Base-by-base conservation (phyloP, 2,113 vertebrate species). In the Labeo rohita region DNA sequence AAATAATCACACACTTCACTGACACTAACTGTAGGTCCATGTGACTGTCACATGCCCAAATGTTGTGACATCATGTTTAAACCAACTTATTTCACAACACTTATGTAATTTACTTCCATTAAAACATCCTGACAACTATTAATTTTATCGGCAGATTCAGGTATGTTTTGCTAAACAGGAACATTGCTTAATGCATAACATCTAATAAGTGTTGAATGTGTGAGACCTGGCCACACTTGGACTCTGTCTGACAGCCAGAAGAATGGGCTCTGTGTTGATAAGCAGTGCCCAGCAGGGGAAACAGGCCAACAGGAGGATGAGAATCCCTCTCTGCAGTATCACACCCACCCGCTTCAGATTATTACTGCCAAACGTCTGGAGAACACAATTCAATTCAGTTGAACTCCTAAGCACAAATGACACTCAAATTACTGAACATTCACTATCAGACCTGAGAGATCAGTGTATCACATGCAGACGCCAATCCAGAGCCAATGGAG, bases 231-330 rank as follows among this genome's bases (percentile, higher is more conserved):
- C 94, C 76, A 99, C 96, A 1, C 92, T 91, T 0, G 93, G 90
- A 72, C 96, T 95, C 92, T 98, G 97, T 39, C 39, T 88, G 87
- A 96, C 92, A 77, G 95, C 94, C 86, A 97, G 92, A 80, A 98
- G 91, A 73, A 98, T 93, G 36, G 79, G 90, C 87, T 97, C 92
- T 0, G 97, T 97, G 94, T 98, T 99, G 90, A 98, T 89, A 81
- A 98, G 96, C 52, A 98, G 2, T 0, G 96, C 97, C 97, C 97
- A 99, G 92, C 97, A 99, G 52, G 97, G 97, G 63, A 97, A 96
- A 92, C 97, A 98, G 89, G 94, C 95, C 2, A 98, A 93, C 11
- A 98, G 94, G 39, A 98, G 93, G 75, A 97, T 95, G 77, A 98
- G 92, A 39, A 92, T 79, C 1, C 95, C 95, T 1, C 94, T 92